A percentile compares a stretch with the other conserved stretches of the same genome.
Evolutionary conservation across 1,140 invertebrate genomes (phyloP).

Genomic region (Planococcus citri): DNA sequence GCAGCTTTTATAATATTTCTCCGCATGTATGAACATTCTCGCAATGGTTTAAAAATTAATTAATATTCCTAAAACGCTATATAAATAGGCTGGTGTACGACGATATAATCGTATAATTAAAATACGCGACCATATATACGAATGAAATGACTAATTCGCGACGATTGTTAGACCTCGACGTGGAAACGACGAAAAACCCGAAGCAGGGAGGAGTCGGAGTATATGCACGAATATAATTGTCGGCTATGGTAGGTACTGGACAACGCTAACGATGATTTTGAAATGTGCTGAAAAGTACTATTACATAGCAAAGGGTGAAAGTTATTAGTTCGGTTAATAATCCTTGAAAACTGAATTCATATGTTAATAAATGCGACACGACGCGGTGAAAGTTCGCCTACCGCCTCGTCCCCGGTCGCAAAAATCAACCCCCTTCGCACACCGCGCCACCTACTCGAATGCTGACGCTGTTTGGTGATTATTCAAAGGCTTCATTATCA

Average conservation of each 20-base stretch:
- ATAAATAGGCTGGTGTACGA: no score
- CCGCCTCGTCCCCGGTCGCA: neutral
- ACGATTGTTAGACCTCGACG: no score
- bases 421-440: neutral
- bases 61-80: no score
- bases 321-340: conserved; percentile 15
- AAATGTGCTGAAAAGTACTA: neutral
- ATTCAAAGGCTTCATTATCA: conserved; percentile 18
- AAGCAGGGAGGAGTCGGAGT: neutral
- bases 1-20: no score
- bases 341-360: conserved; percentile 20
- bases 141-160: no score
- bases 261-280: conserved; percentile 8
- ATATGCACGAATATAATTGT: neutral
- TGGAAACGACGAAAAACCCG: no score
- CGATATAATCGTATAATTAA: no score
- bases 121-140: no score
- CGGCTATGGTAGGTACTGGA: no score
- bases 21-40: no score
- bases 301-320: conserved; percentile 5
- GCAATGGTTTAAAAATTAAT: no score
- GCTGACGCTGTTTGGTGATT: neutral
- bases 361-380: conserved; percentile 10
- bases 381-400: conserved; percentile 1
- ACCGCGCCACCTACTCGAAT: neutral